phyloP scores from a whole-genome alignment of 2,113 vertebrate species.

The Oenanthe oenanthe region DNA sequence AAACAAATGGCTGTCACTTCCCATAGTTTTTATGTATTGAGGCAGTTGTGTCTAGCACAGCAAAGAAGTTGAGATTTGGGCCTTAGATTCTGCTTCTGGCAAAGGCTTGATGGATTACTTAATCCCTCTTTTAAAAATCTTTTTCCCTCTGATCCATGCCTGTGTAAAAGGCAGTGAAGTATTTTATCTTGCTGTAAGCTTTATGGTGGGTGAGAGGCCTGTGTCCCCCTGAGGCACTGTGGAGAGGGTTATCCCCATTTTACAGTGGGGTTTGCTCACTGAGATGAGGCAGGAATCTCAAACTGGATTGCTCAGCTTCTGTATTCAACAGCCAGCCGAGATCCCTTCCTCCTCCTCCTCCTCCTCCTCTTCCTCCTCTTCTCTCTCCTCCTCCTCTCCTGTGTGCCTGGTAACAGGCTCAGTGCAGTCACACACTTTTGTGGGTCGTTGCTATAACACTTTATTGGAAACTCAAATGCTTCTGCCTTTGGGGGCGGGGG shows the following conservation, averaged over 20 bases:
- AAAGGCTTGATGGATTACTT: not conserved
- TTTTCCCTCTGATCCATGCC: not conserved
- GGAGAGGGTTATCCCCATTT: not conserved
- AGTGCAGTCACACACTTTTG: not conserved
- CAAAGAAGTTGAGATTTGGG: not conserved
- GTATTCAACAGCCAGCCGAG: not conserved
- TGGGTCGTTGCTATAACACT: not conserved
- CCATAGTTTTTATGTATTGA: not conserved
- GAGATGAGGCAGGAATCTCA: not conserved
- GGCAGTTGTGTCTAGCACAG: not conserved
- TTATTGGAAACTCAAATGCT: not conserved
- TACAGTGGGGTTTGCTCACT: fast-evolving
- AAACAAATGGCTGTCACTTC: not conserved
- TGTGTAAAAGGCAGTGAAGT: not conserved
- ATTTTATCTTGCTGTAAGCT: not conserved
- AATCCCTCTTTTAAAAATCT: too few relatives aligned
- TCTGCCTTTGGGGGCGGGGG: not conserved
- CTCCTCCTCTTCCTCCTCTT: not conserved
- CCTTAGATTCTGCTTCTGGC: not conserved
- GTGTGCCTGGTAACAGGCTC: not conserved
- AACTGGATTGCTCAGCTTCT: not conserved
- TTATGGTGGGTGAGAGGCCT: not conserved
- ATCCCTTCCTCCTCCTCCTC: not conserved
- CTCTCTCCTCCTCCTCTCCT: not conserved
- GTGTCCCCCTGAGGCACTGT: fast-evolving